Conservation (phyloP, 2,113 vertebrate genomes). For the Cricetomys ansorgei region DNA sequence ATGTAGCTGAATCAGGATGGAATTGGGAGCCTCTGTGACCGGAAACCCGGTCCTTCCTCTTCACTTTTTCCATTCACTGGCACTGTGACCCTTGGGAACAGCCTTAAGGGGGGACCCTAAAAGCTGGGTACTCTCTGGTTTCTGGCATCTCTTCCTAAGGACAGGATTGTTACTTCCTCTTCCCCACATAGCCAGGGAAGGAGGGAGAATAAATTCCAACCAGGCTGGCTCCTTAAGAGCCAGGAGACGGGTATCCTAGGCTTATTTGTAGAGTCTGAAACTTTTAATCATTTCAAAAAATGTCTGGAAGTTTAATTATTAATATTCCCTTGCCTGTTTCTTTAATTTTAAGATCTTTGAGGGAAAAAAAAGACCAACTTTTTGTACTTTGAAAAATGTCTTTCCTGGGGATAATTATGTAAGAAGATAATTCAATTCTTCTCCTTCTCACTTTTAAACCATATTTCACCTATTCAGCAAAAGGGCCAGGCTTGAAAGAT, state of each 20-base stretch:
- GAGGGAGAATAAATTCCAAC: not conserved
- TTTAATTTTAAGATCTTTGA: slow-evolving; percentile 9
- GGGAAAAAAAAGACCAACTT: not conserved
- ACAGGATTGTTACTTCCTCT: not conserved
- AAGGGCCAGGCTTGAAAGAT: not conserved
- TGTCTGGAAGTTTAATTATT: not conserved
- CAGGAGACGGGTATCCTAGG: no score
- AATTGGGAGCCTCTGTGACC: not conserved
- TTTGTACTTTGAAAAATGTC: not conserved
- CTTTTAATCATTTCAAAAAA: not conserved
- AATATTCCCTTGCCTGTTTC: not conserved
- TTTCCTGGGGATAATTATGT: not conserved
- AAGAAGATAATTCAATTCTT: not conserved
- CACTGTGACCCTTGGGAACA: not conserved
- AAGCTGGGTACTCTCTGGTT: not conserved
- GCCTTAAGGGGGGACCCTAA: not conserved
- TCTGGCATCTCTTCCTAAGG: not conserved
- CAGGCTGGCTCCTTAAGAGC: not conserved
- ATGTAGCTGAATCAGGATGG: not conserved
- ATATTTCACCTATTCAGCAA: not conserved
- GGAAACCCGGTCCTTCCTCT: not conserved
- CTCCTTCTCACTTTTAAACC: slow-evolving; percentile 13
- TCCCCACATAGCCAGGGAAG: not conserved
- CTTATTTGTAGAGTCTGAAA: not conserved
- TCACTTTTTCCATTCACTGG: not conserved